Conservation (phyloP, 2,113 vertebrate species). For the Apistogramma diplotaenia region DNA sequence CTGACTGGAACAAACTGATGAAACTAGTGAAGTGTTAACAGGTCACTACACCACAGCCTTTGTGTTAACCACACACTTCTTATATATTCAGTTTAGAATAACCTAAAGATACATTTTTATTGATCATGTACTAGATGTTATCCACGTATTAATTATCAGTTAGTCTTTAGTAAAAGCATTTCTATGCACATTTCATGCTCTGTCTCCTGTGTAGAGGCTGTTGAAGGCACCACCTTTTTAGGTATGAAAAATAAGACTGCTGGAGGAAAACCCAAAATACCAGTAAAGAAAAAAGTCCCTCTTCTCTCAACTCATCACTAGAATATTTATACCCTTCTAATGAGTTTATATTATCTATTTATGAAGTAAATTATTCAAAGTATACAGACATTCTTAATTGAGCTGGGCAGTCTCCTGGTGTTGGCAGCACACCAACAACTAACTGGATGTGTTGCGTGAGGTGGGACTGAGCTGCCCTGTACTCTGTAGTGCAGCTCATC, state of each 20-base stretch:
- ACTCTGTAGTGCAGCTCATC: background rate
- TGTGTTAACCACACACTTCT: no score
- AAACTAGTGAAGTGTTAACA: no score
- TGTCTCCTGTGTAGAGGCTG: background rate
- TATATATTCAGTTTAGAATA: background rate
- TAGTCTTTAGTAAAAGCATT: background rate
- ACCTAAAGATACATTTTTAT: background rate
- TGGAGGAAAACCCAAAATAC: slow-evolving; percentile 29
- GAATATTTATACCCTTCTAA: slow-evolving; percentile 70
- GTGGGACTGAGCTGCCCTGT: background rate
- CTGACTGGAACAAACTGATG: no score
- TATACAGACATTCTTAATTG: slow-evolving; percentile 61
- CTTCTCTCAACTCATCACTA: slow-evolving; percentile 47
- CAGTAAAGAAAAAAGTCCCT: background rate
- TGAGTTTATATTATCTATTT: slow-evolving; percentile 71
- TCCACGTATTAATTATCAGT: background rate
- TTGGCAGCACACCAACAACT: slow-evolving; percentile 23
- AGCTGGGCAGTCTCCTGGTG: background rate
- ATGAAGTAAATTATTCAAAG: slow-evolving; percentile 73
- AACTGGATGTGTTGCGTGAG: slow-evolving; percentile 19
- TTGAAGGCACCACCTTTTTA: slow-evolving; percentile 2
- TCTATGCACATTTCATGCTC: background rate
- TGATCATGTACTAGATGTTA: background rate
- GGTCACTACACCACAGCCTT: no score
- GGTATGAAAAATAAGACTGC: slow-evolving; percentile 25